Conservation (phyloP, 1,140 invertebrate genomes). For the Gonatopus flavifemur region DNA sequence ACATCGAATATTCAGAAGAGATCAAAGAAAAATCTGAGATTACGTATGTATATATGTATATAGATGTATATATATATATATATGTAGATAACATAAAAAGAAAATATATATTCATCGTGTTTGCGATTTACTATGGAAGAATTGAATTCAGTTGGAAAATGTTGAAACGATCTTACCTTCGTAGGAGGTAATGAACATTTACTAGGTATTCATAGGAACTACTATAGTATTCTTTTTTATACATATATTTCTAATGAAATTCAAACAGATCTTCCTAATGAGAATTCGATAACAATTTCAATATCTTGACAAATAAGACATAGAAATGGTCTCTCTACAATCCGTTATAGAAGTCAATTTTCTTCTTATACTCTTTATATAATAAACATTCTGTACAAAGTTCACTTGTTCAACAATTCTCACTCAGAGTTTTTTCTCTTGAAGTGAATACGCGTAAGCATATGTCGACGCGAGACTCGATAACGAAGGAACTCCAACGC, state of each 20-base stretch:
- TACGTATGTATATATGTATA: no score
- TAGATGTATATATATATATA: no score
- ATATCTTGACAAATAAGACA: neutral
- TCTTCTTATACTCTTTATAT: neutral
- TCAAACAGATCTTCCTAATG: neutral
- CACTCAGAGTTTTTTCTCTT: neutral
- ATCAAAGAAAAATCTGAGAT: no score
- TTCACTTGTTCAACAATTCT: neutral
- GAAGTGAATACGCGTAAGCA: conserved; percentile 11
- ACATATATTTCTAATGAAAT: neutral
- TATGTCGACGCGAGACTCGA: neutral
- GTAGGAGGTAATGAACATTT: no score
- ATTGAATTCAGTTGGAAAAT: no score
- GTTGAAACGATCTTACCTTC: no score
- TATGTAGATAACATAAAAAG: no score
- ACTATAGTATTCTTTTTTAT: no score
- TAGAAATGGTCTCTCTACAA: neutral
- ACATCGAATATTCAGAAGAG: no score
- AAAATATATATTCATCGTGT: no score
- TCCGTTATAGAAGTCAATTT: neutral
- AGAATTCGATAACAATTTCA: neutral
- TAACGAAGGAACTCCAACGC: neutral
- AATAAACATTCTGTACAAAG: neutral
- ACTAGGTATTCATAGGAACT: no score
- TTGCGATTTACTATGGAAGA: no score